phyloP scores from a whole-genome alignment of 2,888 invertebrate species.

The Salpingus planirostris region DNA sequence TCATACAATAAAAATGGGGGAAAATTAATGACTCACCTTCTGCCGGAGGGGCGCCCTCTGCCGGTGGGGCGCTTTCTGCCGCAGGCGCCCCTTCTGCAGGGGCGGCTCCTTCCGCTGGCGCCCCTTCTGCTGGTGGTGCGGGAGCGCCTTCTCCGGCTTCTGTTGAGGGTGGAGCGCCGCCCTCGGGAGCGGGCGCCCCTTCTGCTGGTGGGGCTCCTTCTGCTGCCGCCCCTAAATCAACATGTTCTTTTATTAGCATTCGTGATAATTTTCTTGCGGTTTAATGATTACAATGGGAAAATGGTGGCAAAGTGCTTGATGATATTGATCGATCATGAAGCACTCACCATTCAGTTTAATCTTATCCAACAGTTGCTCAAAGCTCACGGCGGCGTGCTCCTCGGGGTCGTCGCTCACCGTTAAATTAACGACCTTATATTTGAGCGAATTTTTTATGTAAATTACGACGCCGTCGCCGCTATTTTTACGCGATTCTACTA shows the following conservation, averaged over 20 bases:
- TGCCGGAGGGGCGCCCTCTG: slow-evolving; percentile 16
- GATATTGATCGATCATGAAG: slow-evolving; percentile 9
- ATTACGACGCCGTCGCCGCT: slow-evolving; percentile 29
- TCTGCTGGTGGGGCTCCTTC: slow-evolving; percentile 20
- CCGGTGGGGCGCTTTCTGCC: slow-evolving; percentile 23
- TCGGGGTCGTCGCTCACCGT: slow-evolving; percentile 23
- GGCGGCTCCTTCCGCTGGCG: slow-evolving; percentile 18
- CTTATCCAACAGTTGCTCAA: slow-evolving; percentile 27
- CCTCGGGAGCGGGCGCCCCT: slow-evolving; percentile 16
- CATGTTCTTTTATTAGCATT: too few species aligned
- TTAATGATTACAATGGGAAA: background rate
- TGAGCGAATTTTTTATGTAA: slow-evolving; percentile 31
- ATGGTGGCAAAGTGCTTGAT: slow-evolving; percentile 10
- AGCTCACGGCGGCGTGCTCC: slow-evolving; percentile 23
- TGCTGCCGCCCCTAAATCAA: slow-evolving; percentile 12
- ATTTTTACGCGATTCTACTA: slow-evolving; percentile 27
- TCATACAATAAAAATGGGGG: too few species aligned
- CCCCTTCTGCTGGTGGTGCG: slow-evolving; percentile 14
- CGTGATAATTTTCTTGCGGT: slow-evolving; percentile 3
- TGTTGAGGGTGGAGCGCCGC: slow-evolving; percentile 19
- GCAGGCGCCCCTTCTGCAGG: slow-evolving; percentile 20
- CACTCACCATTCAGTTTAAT: slow-evolving; percentile 24
- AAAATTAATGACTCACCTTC: too few species aligned
- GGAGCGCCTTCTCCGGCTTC: slow-evolving; percentile 20
- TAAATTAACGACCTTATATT: slow-evolving; percentile 31